Conservation (phyloP, 2,797 vertebrate genomes). For the Pipistrellus nathusii region DNA sequence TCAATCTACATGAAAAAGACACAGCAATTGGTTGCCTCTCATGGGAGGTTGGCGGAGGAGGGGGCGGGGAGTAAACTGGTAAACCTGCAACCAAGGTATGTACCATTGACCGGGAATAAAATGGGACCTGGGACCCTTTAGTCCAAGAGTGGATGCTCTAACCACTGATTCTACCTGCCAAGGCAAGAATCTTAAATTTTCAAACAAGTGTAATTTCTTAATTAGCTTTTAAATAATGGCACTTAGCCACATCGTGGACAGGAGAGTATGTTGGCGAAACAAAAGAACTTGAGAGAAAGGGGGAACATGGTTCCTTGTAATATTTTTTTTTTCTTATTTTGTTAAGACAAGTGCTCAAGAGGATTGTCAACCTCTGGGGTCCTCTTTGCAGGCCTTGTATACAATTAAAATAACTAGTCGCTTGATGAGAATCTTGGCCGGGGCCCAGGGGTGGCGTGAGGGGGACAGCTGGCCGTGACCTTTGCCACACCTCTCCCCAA, state of each 20-base stretch:
- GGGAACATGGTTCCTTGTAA: neutral
- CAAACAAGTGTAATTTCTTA: neutral
- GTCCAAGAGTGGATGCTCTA: too few relatives aligned
- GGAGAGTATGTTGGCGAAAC: neutral
- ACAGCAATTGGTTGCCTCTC: too few relatives aligned
- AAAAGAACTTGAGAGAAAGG: neutral
- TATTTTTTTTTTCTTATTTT: neutral
- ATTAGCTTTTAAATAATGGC: neutral
- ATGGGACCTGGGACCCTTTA: too few relatives aligned
- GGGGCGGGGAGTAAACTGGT: too few relatives aligned
- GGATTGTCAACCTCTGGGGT: neutral
- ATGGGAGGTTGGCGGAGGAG: too few relatives aligned
- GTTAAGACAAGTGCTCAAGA: neutral
- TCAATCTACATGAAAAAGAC: too few relatives aligned
- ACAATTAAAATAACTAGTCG: neutral
- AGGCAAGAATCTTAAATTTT: neutral
- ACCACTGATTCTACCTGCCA: too few relatives aligned
- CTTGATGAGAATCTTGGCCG: neutral
- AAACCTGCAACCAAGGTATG: too few relatives aligned
- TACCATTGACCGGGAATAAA: too few relatives aligned
- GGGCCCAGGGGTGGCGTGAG: fast-evolving
- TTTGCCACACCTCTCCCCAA: neutral
- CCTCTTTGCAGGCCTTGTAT: neutral
- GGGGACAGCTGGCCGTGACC: neutral
- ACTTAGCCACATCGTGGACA: neutral